A percentile compares a stretch with the other conserved stretches of the same genome.
These are phyloP conservation scores for Dolichoris vasculosae DNA, from an alignment of 1,140 invertebrate species.

Conservation along the genomic window DNA sequence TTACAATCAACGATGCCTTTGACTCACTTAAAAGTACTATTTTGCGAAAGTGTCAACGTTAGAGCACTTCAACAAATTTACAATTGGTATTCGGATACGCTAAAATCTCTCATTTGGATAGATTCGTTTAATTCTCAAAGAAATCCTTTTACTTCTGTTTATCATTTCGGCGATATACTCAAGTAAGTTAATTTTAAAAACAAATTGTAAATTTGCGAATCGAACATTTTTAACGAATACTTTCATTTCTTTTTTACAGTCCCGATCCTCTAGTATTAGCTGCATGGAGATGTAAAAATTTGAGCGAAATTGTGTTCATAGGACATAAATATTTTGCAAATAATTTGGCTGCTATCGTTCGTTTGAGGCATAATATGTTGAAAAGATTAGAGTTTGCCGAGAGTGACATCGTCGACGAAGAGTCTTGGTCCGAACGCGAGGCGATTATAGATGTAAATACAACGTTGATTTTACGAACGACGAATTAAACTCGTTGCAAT, in stretches of 20 bases:
- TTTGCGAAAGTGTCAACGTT: constrained; percentile 82
- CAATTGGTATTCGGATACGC: constrained; percentile 77
- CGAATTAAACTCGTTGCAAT: background rate
- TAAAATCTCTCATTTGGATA: constrained; percentile 82
- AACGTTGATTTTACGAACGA: background rate
- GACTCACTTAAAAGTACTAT: constrained; percentile 83
- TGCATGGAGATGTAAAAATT: constrained; percentile 83
- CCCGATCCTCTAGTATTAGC: constrained; percentile 84
- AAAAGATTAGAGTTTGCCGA: constrained; percentile 80
- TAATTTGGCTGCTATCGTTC: constrained; percentile 82
- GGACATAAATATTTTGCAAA: constrained; percentile 79
- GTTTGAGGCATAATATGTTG: constrained; percentile 78
- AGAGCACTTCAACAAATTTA: constrained; percentile 76
- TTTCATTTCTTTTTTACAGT: constrained; percentile 60
- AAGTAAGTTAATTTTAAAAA: constrained; percentile 59
- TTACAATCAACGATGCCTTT: constrained; percentile 83
- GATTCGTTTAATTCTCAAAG: constrained; percentile 76
- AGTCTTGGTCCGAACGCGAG: constrained; percentile 60
- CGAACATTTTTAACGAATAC: background rate
- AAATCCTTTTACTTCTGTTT: constrained; percentile 58
- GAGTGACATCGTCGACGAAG: constrained; percentile 70
- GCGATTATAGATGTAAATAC: constrained; percentile 63
- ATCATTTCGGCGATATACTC: constrained; percentile 58
- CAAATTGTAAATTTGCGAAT: constrained; percentile 29
- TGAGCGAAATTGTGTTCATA: constrained; percentile 79